Evolutionary conservation across 2,888 invertebrate species (phyloP).

Genomic region (Perizoma flavofasciatum): DNA sequence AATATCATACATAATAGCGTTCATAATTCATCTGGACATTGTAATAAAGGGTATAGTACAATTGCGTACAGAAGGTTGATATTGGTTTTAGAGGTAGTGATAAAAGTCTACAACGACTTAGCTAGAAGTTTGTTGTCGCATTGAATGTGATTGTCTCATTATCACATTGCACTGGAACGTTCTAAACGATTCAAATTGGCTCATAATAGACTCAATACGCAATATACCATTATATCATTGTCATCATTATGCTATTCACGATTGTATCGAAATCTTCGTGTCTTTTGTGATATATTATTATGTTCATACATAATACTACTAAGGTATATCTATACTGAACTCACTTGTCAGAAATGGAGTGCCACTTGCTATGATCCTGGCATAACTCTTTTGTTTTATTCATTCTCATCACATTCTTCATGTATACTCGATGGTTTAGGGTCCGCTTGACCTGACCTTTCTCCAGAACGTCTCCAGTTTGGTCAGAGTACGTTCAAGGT

Average conservation of each 20-base stretch:
- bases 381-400: too few species aligned
- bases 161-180: slow-evolving; percentile 42
- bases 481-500: too few species aligned
- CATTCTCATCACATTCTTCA: too few species aligned
- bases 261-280: slow-evolving; percentile 8
- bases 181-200: slow-evolving; percentile 44
- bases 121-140: slow-evolving; percentile 53
- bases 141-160: slow-evolving; percentile 58
- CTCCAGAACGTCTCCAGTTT: too few species aligned
- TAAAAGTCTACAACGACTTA: too few species aligned
- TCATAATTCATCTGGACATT: slow-evolving; percentile 1
- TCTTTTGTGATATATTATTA: not conserved
- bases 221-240: slow-evolving; percentile 45
- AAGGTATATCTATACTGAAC: too few species aligned
- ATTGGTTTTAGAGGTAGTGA: too few species aligned
- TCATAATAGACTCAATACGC: slow-evolving; percentile 41
- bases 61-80: not conserved
- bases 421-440: too few species aligned
- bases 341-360: too few species aligned
- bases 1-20: not conserved
- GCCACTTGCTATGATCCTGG: too few species aligned
- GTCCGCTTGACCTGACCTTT: too few species aligned
- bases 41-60: not conserved
- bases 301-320: too few species aligned
- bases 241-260: slow-evolving; percentile 31